phyloP scores from a whole-genome alignment of 2,113 vertebrate species.

The Dromaius novaehollandiae region DNA sequence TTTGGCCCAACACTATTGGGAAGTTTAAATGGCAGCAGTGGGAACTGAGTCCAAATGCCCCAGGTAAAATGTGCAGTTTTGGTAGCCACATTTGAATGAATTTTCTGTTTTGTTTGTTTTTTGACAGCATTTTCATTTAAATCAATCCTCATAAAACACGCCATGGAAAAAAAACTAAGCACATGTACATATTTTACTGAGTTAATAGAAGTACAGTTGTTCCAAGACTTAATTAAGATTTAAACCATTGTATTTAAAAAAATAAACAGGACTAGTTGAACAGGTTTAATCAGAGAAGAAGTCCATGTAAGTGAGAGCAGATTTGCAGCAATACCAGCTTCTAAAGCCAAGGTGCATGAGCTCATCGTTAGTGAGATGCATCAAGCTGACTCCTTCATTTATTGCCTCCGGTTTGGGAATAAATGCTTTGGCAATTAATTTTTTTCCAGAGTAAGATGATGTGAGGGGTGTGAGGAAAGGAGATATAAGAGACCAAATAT shows the following conservation, averaged over 20 bases:
- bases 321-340: neutral
- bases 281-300: constrained; percentile 31
- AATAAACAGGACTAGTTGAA: constrained; percentile 3
- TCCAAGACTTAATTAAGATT: constrained; percentile 26
- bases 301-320: neutral
- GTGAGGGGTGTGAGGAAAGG: neutral
- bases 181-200: neutral
- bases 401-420: neutral
- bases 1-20: neutral
- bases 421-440: neutral
- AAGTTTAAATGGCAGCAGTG: neutral
- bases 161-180: neutral
- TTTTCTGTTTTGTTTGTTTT: neutral
- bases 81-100: neutral
- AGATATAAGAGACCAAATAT: too few species aligned
- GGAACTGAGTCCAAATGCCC: neutral
- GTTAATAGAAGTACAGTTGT: neutral
- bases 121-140: neutral
- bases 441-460: neutral
- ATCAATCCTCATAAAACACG: neutral
- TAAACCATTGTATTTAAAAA: neutral
- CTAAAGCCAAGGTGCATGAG: neutral
- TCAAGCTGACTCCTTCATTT: neutral
- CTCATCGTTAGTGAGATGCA: neutral
- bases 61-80: neutral